Evolutionary conservation across 2,797 vertebrate genomes (phyloP), one percentile per base, ranked within the genome.

Genomic region (Neostethus bicornis): DNA sequence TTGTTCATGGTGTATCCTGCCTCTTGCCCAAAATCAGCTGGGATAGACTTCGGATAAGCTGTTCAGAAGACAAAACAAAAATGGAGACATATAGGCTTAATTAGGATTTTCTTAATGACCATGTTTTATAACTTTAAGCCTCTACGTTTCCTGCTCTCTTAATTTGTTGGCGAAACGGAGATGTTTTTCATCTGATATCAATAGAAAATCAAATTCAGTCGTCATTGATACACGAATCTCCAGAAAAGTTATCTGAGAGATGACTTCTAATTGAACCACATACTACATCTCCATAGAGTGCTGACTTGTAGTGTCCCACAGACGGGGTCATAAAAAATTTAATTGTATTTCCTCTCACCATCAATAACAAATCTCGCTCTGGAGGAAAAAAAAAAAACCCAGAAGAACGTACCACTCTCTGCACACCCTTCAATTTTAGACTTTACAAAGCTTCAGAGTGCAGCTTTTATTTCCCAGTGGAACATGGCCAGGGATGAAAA

Each of bases 221-320:
- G 53, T 72, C 60, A 42, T 63, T 37, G 12, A 25, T 31, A 9
- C 24, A 43, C 9, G n/a, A n/a, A 2, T 75, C 60, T 64, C 51
- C 28, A 58, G 63, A 73, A 60, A 61, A 63, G 57, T 32, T 32
- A 51, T 69, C 64, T 78, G 39, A 79, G 60, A 51, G 50, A 73
- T 79, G 75, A 72, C 52, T 59, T 77, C 58, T 75, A 74, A 67
- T 81, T 73, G 46, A 71, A 49, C 52, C 31, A 66, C 71, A 67
- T 73, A 69, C 69, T 74, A 70, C 66, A 67, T 66, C 45, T 50
- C 59, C 61, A 26, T 28, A 59, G 44, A 77, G 32, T 75, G 75
- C 84, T 76, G 82, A 87, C 75, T 73, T 60, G 66, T 61, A 73
- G 59, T 83, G 80, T 87, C 87, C 47, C 55, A 70, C 82, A 67